A percentile compares a stretch with the other conserved stretches of the same genome.
These are phyloP conservation scores for Musca domestica DNA, from an alignment of 1,140 invertebrate species.

Conservation along the genomic window DNA sequence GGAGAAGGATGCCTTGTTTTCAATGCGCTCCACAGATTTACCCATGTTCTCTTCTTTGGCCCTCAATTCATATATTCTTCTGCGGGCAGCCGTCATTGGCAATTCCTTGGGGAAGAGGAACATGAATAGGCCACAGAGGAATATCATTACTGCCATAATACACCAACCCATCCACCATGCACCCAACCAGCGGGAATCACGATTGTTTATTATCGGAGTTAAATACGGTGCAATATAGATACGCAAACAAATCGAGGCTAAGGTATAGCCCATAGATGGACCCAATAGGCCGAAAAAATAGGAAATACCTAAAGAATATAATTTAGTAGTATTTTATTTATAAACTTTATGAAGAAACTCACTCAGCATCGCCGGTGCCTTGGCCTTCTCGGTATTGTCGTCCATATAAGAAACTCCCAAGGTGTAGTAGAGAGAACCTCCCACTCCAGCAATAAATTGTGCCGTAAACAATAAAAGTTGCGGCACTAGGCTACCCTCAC, in stretches of 20 bases:
- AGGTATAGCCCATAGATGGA: slow-evolving; percentile 67
- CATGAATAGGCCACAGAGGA: slow-evolving; percentile 61
- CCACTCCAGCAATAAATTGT: slow-evolving; percentile 65
- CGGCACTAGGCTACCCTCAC: slow-evolving; percentile 59
- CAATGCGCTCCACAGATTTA: neutral
- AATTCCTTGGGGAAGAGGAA: slow-evolving; percentile 66
- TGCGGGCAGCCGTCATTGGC: slow-evolving; percentile 50
- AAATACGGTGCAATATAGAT: slow-evolving; percentile 67
- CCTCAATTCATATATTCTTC: neutral
- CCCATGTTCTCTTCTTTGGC: slow-evolving; percentile 1
- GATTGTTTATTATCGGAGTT: slow-evolving; percentile 64
- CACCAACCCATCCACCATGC: slow-evolving; percentile 83
- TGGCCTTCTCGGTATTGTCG: slow-evolving; percentile 68
- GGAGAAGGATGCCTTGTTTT: slow-evolving; percentile 48
- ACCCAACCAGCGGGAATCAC: slow-evolving; percentile 72
- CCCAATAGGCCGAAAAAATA: slow-evolving; percentile 70
- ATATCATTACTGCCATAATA: slow-evolving; percentile 61
- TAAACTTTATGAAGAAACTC: slow-evolving; percentile 33
- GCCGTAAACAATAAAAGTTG: slow-evolving; percentile 62
- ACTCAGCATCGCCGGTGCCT: slow-evolving; percentile 66
- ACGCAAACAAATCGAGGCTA: slow-evolving; percentile 67
- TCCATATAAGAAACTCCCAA: slow-evolving; percentile 69
- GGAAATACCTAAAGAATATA: slow-evolving; percentile 57
- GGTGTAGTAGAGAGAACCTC: slow-evolving; percentile 63
- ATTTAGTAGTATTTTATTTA: neutral